Evolutionary conservation across 2,888 invertebrate species (phyloP), one percentile per base, ranked within the genome.

Genomic region (Cataglyphis cursor): DNA sequence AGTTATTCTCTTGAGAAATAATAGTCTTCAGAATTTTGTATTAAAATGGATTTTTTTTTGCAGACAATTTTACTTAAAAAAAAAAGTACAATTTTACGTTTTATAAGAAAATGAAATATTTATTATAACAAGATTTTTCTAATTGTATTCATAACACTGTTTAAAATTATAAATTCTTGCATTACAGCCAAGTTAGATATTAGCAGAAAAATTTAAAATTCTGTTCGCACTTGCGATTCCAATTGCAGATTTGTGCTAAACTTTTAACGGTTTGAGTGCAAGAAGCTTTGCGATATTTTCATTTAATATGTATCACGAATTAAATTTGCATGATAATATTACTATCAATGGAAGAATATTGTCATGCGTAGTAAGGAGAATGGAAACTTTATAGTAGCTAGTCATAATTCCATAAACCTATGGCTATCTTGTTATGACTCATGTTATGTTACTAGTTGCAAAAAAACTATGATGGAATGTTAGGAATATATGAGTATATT

Each of bases 251-350:
- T 76, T 31, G n/a, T 28, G 15, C 21, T 12, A 59, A 70, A 44
- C 10, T 44, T 72, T 70, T 59, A 15, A 59, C 9, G 0, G 3
- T 41, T 8, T 24, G 12, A 18, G 2, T 18, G 10, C 28, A 24
- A 44, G 28, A 24, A 57, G 44, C 18, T 6, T 57, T 0, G 18
- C 31, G 15, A 41, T 35, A 21, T 24, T 80, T 41, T 10, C 18
- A 31, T 41, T 57, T 59, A 78, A 70, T 57, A 44, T 51, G 18
- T n/a, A 38, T 9, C 54, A 57, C 35, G 21, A 44, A 35, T 80
- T 70, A 59, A 70, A 72, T 72, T 80, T 72, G 31, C 70, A 80
- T 41, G 21, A 59, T 24, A 70, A 59, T 72, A 78, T 80, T n/a
- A 44, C 59, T 72, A 80, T 80, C 72, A 80, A 59, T 72, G 78